Percentiles rank a stretch among this genome's conserved stretches.
These are phyloP conservation scores for Carapus acus DNA, from an alignment of 2,797 vertebrate species.

Conservation along the genomic window DNA sequence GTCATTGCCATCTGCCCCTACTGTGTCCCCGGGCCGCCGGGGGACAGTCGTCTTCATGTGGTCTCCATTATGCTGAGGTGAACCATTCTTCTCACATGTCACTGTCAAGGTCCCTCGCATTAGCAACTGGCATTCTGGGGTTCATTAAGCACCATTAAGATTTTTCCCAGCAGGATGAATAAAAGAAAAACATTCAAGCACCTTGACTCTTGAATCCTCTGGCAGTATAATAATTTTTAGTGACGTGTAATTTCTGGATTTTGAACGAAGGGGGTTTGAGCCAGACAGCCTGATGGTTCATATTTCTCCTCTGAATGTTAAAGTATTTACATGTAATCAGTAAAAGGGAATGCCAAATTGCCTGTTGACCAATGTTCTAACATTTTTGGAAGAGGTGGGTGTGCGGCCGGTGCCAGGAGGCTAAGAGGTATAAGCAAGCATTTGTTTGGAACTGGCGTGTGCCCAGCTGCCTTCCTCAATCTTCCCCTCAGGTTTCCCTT, in stretches of 20 bases:
- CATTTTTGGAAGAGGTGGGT: conserved; percentile 40
- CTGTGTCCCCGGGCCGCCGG: conserved; percentile 9
- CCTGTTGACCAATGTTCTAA: conserved; percentile 43
- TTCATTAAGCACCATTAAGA: conserved; percentile 50
- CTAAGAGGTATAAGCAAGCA: conserved; percentile 68
- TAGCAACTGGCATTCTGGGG: conserved; percentile 39
- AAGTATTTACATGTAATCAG: conserved; percentile 39
- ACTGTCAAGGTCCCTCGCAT: conserved; percentile 54
- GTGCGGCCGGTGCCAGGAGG: conserved; percentile 55
- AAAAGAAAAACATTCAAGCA: conserved; percentile 37
- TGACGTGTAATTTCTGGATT: background rate
- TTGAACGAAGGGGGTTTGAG: background rate
- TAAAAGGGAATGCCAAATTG: conserved; percentile 31
- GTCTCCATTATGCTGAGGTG: conserved; percentile 54
- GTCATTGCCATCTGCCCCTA: conserved; percentile 41
- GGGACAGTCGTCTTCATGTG: conserved; percentile 40
- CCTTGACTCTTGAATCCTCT: background rate
- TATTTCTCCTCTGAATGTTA: conserved; percentile 11
- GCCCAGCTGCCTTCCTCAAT: conserved; percentile 75
- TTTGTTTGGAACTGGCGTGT: conserved; percentile 75
- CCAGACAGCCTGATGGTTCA: background rate
- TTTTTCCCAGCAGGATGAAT: conserved; percentile 3
- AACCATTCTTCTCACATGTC: conserved; percentile 50
- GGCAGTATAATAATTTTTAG: conserved; percentile 3
- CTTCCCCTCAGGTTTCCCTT: conserved; percentile 71